phyloP scores from a whole-genome alignment of 1,140 invertebrate species.

The Bombus consobrinus region DNA sequence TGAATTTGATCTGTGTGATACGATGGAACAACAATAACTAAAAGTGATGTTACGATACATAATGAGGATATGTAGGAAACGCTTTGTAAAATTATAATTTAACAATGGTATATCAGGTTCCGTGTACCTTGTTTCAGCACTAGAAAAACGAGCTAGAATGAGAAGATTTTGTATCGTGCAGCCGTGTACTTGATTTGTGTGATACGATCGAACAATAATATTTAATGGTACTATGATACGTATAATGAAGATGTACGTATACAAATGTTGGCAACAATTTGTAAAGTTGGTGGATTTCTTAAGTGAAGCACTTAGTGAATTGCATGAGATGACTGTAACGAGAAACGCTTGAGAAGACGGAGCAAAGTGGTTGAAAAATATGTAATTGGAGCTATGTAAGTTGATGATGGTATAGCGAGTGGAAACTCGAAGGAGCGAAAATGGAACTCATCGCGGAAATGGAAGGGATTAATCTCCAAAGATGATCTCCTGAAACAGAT shows the following conservation, averaged over 20 bases:
- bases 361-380: neutral
- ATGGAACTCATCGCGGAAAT: neutral
- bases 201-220: neutral
- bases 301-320: neutral
- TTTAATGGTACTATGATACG: neutral
- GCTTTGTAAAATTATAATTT: too few relatives aligned
- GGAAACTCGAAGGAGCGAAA: neutral
- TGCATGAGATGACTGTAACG: too few relatives aligned
- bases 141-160: too few relatives aligned
- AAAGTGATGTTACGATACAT: too few relatives aligned
- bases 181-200: neutral
- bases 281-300: neutral
- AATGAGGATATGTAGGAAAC: too few relatives aligned
- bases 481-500: constrained; percentile 36
- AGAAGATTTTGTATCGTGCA: neutral
- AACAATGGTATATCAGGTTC: neutral
- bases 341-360: neutral
- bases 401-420: neutral
- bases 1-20: neutral
- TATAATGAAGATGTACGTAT: neutral
- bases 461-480: constrained; percentile 32
- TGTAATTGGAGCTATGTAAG: neutral
- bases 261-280: neutral
- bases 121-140: neutral
- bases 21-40: too few relatives aligned